Conservation (phyloP, 2,888 invertebrate genomes). For the Brachylomia viminalis region DNA sequence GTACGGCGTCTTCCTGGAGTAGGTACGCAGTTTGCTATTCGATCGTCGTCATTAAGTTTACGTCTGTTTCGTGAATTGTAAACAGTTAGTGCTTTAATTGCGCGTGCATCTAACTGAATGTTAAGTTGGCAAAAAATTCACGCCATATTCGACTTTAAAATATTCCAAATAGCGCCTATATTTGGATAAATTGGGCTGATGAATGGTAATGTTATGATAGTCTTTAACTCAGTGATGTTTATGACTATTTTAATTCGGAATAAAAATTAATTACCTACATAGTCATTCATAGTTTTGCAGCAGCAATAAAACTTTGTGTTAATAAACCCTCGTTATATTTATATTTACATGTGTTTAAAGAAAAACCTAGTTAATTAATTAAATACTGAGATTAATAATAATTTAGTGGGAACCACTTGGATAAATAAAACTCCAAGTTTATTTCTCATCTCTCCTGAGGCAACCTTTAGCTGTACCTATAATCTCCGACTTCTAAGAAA, state of each 20-base stretch:
- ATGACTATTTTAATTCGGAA: constrained; percentile 23
- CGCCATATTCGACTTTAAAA: constrained; percentile 36
- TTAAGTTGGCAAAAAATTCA: constrained; percentile 32
- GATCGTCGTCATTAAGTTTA: constrained; percentile 53
- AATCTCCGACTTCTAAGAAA: constrained; percentile 44
- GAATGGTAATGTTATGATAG: neutral
- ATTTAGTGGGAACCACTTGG: constrained; percentile 3
- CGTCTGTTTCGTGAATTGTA: constrained; percentile 61
- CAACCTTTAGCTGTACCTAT: constrained; percentile 26
- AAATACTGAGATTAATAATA: neutral
- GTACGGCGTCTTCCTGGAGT: constrained; percentile 66
- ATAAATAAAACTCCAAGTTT: constrained; percentile 21
- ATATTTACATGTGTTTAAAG: neutral
- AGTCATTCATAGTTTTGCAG: constrained; percentile 1
- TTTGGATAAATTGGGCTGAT: constrained; percentile 4
- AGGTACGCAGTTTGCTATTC: constrained; percentile 56
- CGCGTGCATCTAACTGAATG: constrained; percentile 54
- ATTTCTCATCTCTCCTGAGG: constrained; percentile 19
- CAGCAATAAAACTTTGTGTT: neutral
- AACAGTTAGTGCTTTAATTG: constrained; percentile 60
- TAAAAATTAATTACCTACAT: neutral
- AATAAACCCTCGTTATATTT: neutral
- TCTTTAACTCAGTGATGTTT: constrained; percentile 10
- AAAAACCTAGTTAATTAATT: neutral
- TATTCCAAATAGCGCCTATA: neutral